Evolutionary conservation across 2,888 invertebrate species (phyloP).

Genomic region (Drosophila mettleri): DNA sequence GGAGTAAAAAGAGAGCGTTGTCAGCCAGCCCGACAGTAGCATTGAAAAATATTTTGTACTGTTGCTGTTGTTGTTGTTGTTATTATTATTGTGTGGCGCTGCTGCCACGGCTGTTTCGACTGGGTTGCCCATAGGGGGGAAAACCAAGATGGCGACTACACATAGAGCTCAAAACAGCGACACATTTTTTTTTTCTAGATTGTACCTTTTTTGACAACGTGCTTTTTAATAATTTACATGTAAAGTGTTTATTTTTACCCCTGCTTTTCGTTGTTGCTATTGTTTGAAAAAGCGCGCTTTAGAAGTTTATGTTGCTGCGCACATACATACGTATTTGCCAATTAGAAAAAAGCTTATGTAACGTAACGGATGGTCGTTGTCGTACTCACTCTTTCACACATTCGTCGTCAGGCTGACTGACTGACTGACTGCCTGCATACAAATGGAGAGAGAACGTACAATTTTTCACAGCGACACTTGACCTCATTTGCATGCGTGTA

Average conservation of each 20-base stretch:
- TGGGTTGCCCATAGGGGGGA: conserved; percentile 70
- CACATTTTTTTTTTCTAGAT: conserved; percentile 53
- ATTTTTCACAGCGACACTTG: conserved; percentile 76
- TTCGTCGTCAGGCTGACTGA: conserved; percentile 8
- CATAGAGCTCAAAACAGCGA: conserved; percentile 61
- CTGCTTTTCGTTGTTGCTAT: conserved; percentile 5
- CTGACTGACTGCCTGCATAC: conserved; percentile 37
- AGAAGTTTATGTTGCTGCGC: conserved; percentile 50
- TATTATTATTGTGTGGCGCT: conserved; percentile 15
- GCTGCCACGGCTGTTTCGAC: conserved; percentile 47
- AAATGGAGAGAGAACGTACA: conserved; percentile 52
- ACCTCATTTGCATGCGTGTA: conserved; percentile 75
- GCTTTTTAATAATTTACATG: conserved; percentile 24
- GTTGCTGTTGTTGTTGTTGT: conserved; percentile 39
- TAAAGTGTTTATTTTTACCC: conserved; percentile 4
- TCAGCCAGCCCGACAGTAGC: conserved; percentile 49
- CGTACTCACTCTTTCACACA: conserved; percentile 38
- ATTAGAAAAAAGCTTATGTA: conserved; percentile 73
- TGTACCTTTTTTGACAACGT: conserved; percentile 48
- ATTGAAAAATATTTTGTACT: conserved; percentile 67
- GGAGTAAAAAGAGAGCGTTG: conserved; percentile 66
- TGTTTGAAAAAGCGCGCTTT: conserved; percentile 35
- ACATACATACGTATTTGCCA: conserved; percentile 26
- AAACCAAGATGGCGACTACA: conserved; percentile 75
- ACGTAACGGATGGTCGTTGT: conserved; percentile 40